Evolutionary conservation across 2,888 invertebrate genomes (phyloP), one percentile per base, ranked within the genome.

Genomic region (Ormyrus labotus): DNA sequence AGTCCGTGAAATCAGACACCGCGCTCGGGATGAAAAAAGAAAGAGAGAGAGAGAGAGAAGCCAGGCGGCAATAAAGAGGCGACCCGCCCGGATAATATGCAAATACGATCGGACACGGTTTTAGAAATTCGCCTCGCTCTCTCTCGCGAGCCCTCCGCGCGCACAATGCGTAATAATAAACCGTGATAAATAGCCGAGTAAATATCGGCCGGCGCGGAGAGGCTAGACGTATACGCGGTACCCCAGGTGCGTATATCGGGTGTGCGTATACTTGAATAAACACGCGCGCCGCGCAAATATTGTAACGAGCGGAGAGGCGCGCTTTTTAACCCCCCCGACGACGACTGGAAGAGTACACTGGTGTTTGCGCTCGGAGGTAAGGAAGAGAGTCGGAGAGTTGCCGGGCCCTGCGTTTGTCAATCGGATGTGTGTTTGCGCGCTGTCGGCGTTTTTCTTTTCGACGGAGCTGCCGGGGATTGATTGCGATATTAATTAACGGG

Each of bases 161-260:
- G 84, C 87, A 90, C 90, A 90, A 91, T 91, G 86, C 87, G 89
- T 89, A 90, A 90, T 90, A 90, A 91, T 90, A 90, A 90, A 90
- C 90, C 90, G 89, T 91, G 91, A 90, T 91, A 90, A 91, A 91
- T 90, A 89, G 90, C 89, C 88, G 82, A 86, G 88, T 89, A 89
- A 89, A 89, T 89, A 89, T 83, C 87, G 84, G 51, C 72, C 34
- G 47, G 58, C 57, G 76, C 72, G 58, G 81, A 80, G 80, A 63
- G 64, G 78, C 47, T 34, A 68, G 60, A 45, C 50, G 45, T 34
- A 68, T 53, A 45, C 50, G 45, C 1, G 53, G 48, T 13, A 71
- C 19, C 60, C 80, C 80, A 81, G 80, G 80, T 81, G 80, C 68
- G 19, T 50, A 0, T 13, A 19, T 1, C 19, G 19, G 19, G 19